A percentile compares a stretch with the other conserved stretches of the same genome.
These are phyloP conservation scores for Zoanthus sansibaricus DNA, from an alignment of 92 coral and sea anemone genomes.

Conservation along the genomic window DNA sequence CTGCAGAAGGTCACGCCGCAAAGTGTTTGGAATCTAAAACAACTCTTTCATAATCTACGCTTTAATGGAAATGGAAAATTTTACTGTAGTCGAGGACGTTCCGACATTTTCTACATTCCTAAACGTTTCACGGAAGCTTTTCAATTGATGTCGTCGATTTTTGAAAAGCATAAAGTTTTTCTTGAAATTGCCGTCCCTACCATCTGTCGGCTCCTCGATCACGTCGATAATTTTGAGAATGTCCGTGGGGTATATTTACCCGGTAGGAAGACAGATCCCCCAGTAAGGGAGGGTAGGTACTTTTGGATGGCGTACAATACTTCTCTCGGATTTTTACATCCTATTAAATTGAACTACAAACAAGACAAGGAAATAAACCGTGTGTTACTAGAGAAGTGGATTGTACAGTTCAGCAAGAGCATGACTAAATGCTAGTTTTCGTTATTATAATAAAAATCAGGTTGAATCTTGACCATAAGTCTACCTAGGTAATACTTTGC, in stretches of 20 bases:
- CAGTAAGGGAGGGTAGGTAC: conserved; percentile 69
- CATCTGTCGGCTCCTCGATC: conserved; percentile 81
- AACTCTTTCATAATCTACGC: conserved; percentile 49
- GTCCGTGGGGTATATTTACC: conserved; percentile 90
- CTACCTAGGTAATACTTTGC: no score
- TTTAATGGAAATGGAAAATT: conserved; percentile 68
- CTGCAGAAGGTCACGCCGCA: conserved; percentile 15
- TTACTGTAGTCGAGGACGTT: conserved; percentile 81
- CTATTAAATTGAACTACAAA: conserved; percentile 76
- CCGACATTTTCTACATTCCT: conserved; percentile 88
- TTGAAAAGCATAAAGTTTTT: conserved; percentile 83
- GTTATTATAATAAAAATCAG: not conserved
- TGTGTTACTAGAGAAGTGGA: conserved; percentile 61
- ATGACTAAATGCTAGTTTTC: conserved; percentile 53
- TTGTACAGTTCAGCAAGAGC: conserved; percentile 65
- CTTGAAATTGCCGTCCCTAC: conserved; percentile 93
- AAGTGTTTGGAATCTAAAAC: conserved; percentile 46
- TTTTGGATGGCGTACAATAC: conserved; percentile 85
- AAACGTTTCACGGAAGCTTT: conserved; percentile 67
- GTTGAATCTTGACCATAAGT: no score
- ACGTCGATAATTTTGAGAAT: conserved; percentile 64
- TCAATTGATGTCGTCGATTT: conserved; percentile 70
- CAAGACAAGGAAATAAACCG: conserved; percentile 65
- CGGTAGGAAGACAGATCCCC: conserved; percentile 77
- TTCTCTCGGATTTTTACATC: conserved; percentile 74